Evolutionary conservation across 2,113 vertebrate species (phyloP), one percentile per base, ranked within the genome.

Genomic region (Phaethornis superciliosus): DNA sequence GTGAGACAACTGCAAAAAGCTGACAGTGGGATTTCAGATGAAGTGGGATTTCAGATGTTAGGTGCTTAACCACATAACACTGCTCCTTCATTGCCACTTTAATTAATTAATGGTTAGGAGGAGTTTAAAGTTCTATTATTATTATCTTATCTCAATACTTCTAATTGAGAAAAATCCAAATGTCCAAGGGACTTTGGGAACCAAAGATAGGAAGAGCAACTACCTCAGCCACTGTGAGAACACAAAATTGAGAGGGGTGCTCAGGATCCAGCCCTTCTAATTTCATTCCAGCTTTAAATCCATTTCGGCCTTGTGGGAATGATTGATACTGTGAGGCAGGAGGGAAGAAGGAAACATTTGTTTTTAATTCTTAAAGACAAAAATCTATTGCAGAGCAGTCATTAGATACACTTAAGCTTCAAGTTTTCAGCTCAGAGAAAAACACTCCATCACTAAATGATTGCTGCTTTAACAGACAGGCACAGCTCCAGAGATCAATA

Each of bases 271-370:
- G 96, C 9, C 99, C 99, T 95, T 99, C 99, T 88, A 99, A 86
- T 90, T 99, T 99, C 98, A 99, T 99, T 88, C 98, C 99, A 94
- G 98, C 98, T 96, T 98, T 99, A 96, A 99, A 99, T 88, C 98
- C 97, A 91, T 99, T 99, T 81, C 98, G 98, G 92, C 98, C 98
- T 95, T 99, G 98, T 56, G 99, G 99, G 90, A 99, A 98, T 4
- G 98, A 98, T 30, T 99, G 99, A 91, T 98, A 98, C 99, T 99
- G 96, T 17, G 85, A 46, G 23, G 10, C 28, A 15, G 27, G 47
- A 24, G n/a, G 7, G 51, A 59, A 79, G 42, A 46, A 69, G 78
- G 42, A 76, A 85, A 93, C 32, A 62, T 40, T 90, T 72, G 37
- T 0, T 56, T 72, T 90, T 35, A 87, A 72, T 72, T 89, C 32